These are phyloP conservation scores for Psylliodes chrysocephalus DNA, from an alignment of 2,888 invertebrate species.

Conservation along the genomic window DNA sequence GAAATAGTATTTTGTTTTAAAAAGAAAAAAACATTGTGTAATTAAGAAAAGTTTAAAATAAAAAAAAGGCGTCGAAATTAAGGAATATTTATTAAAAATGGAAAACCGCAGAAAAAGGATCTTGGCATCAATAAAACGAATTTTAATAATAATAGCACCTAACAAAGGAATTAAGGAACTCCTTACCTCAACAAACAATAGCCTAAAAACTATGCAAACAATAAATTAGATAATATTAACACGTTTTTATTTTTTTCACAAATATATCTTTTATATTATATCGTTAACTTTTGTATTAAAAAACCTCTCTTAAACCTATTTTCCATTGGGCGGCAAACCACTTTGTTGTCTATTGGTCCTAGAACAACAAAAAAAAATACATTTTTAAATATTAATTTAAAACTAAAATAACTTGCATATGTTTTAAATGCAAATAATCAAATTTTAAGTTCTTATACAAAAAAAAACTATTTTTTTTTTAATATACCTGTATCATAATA, in stretches of 20 bases:
- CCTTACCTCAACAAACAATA: conserved; percentile 46
- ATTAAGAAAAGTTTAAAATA: too few relatives aligned
- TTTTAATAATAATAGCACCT: not conserved
- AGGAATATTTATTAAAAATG: conserved; percentile 3
- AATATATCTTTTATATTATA: conserved; percentile 30
- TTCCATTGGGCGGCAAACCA: conserved; percentile 58
- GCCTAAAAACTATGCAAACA: conserved; percentile 50
- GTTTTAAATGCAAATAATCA: too few relatives aligned
- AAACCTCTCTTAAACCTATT: conserved; percentile 41
- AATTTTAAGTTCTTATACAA: too few relatives aligned
- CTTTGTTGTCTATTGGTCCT: conserved; percentile 56
- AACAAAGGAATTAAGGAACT: conserved; percentile 46
- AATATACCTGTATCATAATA: too few relatives aligned
- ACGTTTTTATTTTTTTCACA: conserved; percentile 25
- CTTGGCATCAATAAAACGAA: not conserved
- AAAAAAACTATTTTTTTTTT: too few relatives aligned
- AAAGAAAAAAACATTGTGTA: too few relatives aligned
- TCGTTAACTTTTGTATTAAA: conserved; percentile 24
- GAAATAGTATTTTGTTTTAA: too few relatives aligned
- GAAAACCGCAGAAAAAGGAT: conserved; percentile 28
- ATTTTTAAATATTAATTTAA: too few relatives aligned
- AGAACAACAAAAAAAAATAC: conserved; percentile 36
- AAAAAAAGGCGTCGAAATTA: not conserved
- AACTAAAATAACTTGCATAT: too few relatives aligned
- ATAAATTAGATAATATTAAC: conserved; percentile 31